Conservation (phyloP, 2,797 vertebrate species). For the Diplodus sargus region DNA sequence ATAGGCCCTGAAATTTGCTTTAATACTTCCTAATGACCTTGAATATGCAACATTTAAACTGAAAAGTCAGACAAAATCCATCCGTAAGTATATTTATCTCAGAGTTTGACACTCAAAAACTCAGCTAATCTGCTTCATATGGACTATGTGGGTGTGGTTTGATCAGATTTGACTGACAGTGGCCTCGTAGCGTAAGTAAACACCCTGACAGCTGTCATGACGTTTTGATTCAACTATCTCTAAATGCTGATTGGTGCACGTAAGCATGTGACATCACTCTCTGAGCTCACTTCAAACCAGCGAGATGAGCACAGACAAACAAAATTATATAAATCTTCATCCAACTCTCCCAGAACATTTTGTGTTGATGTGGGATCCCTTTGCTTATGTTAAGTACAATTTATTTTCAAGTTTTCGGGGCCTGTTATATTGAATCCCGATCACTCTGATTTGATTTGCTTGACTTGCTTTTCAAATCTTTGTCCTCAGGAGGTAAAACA, state of each 20-base stretch:
- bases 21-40: too few species aligned
- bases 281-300: neutral
- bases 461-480: neutral
- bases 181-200: neutral
- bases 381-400: neutral
- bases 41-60: neutral
- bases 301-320: neutral
- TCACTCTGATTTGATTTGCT: neutral
- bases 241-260: neutral
- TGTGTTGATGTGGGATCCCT: neutral
- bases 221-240: neutral
- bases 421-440: slow-evolving; percentile 10
- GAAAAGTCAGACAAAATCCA: neutral
- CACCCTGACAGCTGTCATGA: neutral
- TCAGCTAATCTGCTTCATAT: neutral
- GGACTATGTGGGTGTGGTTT: neutral
- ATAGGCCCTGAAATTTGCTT: neutral
- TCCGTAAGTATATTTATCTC: neutral
- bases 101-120: neutral
- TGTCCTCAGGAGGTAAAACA: neutral
- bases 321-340: neutral
- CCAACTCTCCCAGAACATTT: neutral
- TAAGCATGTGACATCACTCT: neutral
- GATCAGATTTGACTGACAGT: neutral
- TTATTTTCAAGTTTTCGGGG: neutral